Base-by-base conservation (phyloP, 2,888 invertebrate genomes). In the Lomographa bimaculata region DNA sequence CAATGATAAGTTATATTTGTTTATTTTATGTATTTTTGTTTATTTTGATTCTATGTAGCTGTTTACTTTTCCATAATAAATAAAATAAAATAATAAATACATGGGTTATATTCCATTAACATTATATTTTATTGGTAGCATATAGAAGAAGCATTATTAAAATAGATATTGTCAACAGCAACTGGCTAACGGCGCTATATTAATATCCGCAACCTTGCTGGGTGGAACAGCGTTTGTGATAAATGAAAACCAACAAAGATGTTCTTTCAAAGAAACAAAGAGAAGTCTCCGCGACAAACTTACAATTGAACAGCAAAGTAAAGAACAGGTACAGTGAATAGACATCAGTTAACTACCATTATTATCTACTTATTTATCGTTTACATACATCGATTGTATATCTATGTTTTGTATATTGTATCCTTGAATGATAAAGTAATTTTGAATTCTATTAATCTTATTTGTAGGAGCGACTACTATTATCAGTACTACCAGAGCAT, bases 401-500 rank as follows among this genome's bases (percentile, higher is more conserved):
- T n/a, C n/a, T n/a, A n/a, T n/a, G n/a, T n/a, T n/a, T n/a, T n/a
- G n/a, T n/a, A n/a, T n/a, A n/a, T n/a, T n/a, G n/a, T n/a, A n/a
- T n/a, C n/a, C n/a, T n/a, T n/a, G n/a, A n/a, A n/a, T n/a, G n/a
- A n/a, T n/a, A n/a, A n/a, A n/a, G n/a, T 14, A 14, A 14, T 14
- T 14, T 3, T 3, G 2, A 14, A 27, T n/a, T 27, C n/a, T 3
- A 17, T 23, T 23, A 6, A 25, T 72, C 91, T 84, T n/a, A n/a
- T n/a, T n/a, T n/a, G n/a, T 91, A 98, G 96, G 98, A 98, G 81
- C 92, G 97, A 30, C 89, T 98, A 25, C 84, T 98, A 40, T 90
- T 98, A 8, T 98, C 98, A 7, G 98, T 98, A 3, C 90, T 98
- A 42, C 98, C 98, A 0, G 96, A 98, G 73, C 98, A 98, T 82